These are phyloP conservation scores for Diachrysia chrysitis DNA, from an alignment of 2,888 invertebrate species.

Conservation along the genomic window DNA sequence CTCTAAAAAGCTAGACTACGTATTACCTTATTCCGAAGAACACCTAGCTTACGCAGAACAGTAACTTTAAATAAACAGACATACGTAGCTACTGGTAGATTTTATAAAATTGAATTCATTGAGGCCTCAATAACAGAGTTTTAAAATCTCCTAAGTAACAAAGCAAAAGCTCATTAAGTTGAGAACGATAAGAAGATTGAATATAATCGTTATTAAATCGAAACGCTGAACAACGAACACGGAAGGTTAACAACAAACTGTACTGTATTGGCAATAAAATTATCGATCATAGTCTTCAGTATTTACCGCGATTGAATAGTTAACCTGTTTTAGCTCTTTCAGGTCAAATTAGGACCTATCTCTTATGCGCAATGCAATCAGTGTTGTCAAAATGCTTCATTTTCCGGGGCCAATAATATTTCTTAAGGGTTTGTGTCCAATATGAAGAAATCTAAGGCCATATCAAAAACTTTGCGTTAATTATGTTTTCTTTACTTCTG, in stretches of 20 bases:
- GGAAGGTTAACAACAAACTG: not conserved
- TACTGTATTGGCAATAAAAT: too few species aligned
- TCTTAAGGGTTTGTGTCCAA: too few species aligned
- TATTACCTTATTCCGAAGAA: not conserved
- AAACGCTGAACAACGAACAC: conserved; percentile 7
- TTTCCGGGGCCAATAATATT: too few species aligned
- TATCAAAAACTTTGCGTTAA: not conserved
- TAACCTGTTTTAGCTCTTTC: too few species aligned
- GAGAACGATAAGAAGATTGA: conserved; percentile 25
- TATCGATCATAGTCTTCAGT: too few species aligned
- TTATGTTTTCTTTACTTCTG: conserved; percentile 3
- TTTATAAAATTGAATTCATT: not conserved
- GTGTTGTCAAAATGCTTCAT: too few species aligned
- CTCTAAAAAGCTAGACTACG: not conserved
- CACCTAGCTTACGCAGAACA: not conserved
- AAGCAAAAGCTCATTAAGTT: conserved; percentile 6
- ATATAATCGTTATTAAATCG: conserved; percentile 18
- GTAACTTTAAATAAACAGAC: not conserved
- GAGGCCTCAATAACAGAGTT: not conserved
- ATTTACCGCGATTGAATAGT: too few species aligned
- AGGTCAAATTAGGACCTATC: too few species aligned
- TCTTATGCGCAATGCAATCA: too few species aligned
- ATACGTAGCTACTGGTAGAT: not conserved
- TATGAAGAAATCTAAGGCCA: too few species aligned
- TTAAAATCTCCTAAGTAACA: conserved; percentile 17